These are phyloP conservation scores for Argya squamiceps DNA, from an alignment of 2,797 vertebrate genomes.

Conservation along the genomic window DNA sequence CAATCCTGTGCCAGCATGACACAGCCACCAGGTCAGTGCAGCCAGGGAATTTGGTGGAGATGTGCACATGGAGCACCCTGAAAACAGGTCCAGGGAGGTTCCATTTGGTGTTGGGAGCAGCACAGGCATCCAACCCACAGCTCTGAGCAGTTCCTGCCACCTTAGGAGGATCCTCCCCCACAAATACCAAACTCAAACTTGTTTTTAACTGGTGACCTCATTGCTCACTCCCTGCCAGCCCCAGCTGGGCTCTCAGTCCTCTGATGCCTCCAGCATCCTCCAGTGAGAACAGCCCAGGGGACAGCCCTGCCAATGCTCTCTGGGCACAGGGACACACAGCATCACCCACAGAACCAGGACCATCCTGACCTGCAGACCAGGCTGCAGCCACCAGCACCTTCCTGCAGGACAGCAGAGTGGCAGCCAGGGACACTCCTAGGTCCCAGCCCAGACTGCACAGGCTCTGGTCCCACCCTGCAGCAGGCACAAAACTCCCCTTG, in stretches of 20 bases:
- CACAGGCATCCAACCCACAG: background rate
- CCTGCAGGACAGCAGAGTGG: background rate
- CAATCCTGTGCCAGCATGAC: rapidly evolving
- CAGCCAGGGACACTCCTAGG: background rate
- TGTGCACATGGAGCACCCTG: background rate
- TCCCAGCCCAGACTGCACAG: background rate
- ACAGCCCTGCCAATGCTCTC: background rate
- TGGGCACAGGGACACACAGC: background rate
- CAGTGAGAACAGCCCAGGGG: background rate
- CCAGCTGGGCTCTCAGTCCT: background rate
- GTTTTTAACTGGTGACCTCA: background rate
- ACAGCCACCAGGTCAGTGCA: rapidly evolving
- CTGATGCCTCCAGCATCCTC: background rate
- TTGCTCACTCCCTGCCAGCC: background rate
- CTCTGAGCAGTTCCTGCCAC: background rate
- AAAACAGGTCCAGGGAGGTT: background rate
- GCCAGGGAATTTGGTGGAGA: background rate
- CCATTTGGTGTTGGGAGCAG: background rate
- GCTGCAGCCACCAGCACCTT: background rate
- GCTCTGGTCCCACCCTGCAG: background rate
- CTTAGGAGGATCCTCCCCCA: background rate
- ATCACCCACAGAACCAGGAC: no score
- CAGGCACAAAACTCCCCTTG: rapidly evolving
- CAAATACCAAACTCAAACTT: background rate
- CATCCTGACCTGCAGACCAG: background rate